Evolutionary conservation across 1,140 invertebrate species (phyloP).

Genomic region (Polyergus mexicanus): DNA sequence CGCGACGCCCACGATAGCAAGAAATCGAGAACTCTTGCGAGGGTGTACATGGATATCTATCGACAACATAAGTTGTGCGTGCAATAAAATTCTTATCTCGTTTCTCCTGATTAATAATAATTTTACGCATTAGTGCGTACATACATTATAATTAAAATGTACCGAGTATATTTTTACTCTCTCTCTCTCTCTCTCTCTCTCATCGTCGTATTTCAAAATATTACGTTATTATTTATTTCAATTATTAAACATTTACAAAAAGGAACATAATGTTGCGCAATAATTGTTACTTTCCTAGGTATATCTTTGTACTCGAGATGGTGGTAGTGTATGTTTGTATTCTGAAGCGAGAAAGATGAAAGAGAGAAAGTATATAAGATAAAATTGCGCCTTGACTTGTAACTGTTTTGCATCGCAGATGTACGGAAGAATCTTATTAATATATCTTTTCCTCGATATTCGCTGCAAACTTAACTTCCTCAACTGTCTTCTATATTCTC

Average conservation of each 20-base stretch:
- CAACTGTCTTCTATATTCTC: not conserved
- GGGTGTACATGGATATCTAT: not conserved
- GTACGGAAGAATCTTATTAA: not conserved
- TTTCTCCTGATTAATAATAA: not conserved
- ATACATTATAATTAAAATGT: not conserved
- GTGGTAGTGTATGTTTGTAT: not conserved
- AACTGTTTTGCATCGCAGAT: not conserved
- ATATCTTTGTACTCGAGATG: not conserved
- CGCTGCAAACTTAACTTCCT: not conserved
- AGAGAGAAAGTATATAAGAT: not conserved
- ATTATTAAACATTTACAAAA: not conserved
- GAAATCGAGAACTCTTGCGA: constrained; percentile 23
- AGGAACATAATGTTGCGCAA: not conserved
- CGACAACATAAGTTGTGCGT: not conserved
- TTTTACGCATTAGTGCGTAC: too few species aligned
- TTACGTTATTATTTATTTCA: not conserved
- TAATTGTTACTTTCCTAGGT: too few species aligned
- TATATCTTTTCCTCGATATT: not conserved
- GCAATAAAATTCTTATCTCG: not conserved
- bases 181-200: too few species aligned
- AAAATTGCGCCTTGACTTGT: not conserved
- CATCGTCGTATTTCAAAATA: too few species aligned
- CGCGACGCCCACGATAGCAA: constrained; percentile 23
- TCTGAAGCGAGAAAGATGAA: not conserved
- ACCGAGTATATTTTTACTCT: not conserved